A percentile compares a stretch with the other conserved stretches of the same genome.
Conservation (phyloP, 2,797 vertebrate genomes). For the Carcharodon carcharias region DNA sequence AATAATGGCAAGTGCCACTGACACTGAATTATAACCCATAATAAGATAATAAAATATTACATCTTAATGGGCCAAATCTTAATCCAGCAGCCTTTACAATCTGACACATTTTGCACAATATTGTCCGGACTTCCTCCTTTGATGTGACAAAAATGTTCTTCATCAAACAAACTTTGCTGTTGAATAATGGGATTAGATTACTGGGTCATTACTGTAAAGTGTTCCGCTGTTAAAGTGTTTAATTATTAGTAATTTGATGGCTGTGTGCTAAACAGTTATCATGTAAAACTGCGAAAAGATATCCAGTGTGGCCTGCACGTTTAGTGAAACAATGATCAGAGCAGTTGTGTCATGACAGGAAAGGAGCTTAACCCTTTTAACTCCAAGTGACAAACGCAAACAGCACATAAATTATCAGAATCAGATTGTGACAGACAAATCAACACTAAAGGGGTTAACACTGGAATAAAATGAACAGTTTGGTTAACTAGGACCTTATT, state of each 20-base stretch:
- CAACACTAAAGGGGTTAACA: background rate
- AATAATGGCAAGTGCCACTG: background rate
- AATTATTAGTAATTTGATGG: slow-evolving; percentile 22
- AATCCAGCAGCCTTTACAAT: background rate
- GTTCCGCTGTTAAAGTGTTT: background rate
- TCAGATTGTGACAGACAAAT: background rate
- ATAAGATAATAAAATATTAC: background rate
- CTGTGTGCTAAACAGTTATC: slow-evolving; percentile 1
- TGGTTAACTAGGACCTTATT: background rate
- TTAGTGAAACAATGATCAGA: background rate
- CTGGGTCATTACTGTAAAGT: background rate
- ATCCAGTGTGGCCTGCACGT: background rate
- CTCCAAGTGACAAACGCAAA: background rate
- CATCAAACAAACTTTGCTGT: background rate
- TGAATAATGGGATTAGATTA: slow-evolving; percentile 5
- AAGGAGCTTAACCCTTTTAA: background rate
- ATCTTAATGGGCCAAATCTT: background rate
- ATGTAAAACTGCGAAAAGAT: slow-evolving; percentile 16
- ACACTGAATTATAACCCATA: background rate
- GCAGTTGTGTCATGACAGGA: background rate
- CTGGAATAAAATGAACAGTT: background rate
- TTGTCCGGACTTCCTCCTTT: background rate
- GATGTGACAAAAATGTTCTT: slow-evolving; percentile 16
- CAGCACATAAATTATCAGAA: background rate
- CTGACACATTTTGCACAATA: background rate